Base-by-base conservation (phyloP, 1,140 invertebrate genomes). In the Lasioglossum albipes region DNA sequence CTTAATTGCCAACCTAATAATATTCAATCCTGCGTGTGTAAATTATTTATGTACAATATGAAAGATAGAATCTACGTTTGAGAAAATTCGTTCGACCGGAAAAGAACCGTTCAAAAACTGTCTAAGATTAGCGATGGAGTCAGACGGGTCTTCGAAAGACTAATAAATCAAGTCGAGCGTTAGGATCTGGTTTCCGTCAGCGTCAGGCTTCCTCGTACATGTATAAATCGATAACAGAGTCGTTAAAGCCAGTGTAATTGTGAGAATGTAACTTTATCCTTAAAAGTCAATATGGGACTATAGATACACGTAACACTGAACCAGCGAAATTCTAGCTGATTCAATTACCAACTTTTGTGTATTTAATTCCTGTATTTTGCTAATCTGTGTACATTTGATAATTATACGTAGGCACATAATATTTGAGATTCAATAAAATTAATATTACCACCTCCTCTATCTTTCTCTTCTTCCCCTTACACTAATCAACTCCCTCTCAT, bases 121-220 rank as follows among this genome's bases (percentile, higher is more conserved):
- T 68, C 52, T 68, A 69, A 59, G 22, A 76, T 69, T 69, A 45
- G 75, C 65, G 57, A 41, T 59, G 52, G 69, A 59, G 66, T 76
- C 69, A 59, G 52, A 45, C 52, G 22, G 65, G 52, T 68, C n/a
- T 76, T 69, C 65, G 52, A 76, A 71, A 71, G 42, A 71, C 27
- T 52, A 71, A 78, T 77, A 78, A 78, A 78, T 71, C 68, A 71
- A 77, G 57, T 52, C 27, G 59, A 62, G 68, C 67, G 68, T 71
- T 78, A 78, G 65, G 52, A 76, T 78, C 67, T 78, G 67, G 59
- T 78, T 78, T 71, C 68, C 59, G 75, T 78, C 68, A 71, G 54
- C 45, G 59, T 62, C 67, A 71, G 67, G 45, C 59, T 78, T 78
- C 68, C 68, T 18, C 42, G 67, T 64, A 64, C 45, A 31, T 52